Evolutionary conservation across 2,113 vertebrate genomes (phyloP).

Genomic region (Choloepus hoffmanni): DNA sequence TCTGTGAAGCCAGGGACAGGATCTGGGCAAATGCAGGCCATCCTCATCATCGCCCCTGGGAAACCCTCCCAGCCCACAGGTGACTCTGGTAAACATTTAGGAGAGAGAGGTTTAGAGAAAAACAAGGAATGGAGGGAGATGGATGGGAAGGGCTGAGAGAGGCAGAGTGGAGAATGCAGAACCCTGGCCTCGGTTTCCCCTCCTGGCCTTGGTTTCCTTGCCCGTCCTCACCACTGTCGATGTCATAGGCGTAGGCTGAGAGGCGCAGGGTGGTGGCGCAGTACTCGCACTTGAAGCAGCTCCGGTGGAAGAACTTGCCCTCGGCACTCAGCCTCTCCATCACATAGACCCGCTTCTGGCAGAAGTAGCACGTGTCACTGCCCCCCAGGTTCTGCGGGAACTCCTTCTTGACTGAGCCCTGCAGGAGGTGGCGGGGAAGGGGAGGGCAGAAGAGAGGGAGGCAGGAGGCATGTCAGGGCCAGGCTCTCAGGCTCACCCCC

Average conservation of each 20-base stretch:
- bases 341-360: slow-evolving; percentile 96
- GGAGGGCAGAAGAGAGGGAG: background rate
- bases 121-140: background rate
- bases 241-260: slow-evolving; percentile 95
- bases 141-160: background rate
- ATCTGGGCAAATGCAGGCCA: background rate
- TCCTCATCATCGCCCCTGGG: background rate
- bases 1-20: background rate
- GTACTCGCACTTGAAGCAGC: slow-evolving; percentile 98
- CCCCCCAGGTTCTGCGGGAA: slow-evolving; percentile 97
- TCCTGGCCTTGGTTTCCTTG: no score
- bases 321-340: slow-evolving; percentile 98
- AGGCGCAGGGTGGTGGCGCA: slow-evolving; percentile 95
- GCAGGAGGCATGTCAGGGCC: background rate
- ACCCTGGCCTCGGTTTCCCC: no score
- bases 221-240: slow-evolving; percentile 91
- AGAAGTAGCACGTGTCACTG: slow-evolving; percentile 98
- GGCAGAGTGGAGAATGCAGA: background rate
- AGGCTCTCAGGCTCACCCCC: fast-evolving
- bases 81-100: background rate
- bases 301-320: slow-evolving; percentile 99
- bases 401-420: slow-evolving; percentile 97
- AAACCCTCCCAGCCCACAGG: background rate
- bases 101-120: background rate
- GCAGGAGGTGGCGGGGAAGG: background rate